Evolutionary conservation across 37 sponge, comb jelly and placozoan species (phyloP).

Genomic region (Agelas oroides): DNA sequence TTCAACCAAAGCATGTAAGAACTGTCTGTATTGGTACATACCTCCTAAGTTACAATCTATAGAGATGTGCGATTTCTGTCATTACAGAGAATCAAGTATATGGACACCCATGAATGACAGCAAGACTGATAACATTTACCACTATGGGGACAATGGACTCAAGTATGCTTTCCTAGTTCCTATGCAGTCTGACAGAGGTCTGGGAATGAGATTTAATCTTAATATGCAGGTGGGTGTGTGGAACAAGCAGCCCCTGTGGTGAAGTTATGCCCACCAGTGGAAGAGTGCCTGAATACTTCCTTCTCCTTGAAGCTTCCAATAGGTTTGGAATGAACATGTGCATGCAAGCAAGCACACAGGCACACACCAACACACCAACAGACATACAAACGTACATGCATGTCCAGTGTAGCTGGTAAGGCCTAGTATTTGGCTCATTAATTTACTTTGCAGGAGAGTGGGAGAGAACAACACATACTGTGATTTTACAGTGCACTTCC

Average conservation of each 20-base stretch:
- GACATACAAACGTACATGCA: too few species aligned
- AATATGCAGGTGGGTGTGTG: conserved; percentile 49
- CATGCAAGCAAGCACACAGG: too few species aligned
- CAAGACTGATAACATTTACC: background rate
- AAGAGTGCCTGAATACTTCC: conserved; percentile 35
- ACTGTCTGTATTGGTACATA: background rate
- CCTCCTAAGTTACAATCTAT: background rate
- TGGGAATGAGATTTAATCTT: too few species aligned
- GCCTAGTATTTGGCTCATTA: background rate
- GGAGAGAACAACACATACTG: conserved; percentile 25
- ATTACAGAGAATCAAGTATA: conserved; percentile 24
- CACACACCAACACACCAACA: too few species aligned
- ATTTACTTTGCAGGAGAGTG: background rate
- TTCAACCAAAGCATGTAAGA: conserved; percentile 18
- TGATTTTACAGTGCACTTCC: conserved; percentile 31
- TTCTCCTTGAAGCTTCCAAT: conserved; percentile 59
- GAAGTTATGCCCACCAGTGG: conserved; percentile 15
- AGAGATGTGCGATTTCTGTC: background rate
- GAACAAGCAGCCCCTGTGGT: conserved; percentile 52
- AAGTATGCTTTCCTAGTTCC: background rate
- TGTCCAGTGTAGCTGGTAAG: too few species aligned
- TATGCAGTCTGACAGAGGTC: too few species aligned
- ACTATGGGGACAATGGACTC: conserved; percentile 17
- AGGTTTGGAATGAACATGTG: conserved; percentile 21
- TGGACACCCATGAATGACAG: conserved; percentile 38